A percentile compares a stretch with the other conserved stretches of the same genome.
Conservation (phyloP, 2,888 invertebrate genomes). For the Podotricha telesiphe region DNA sequence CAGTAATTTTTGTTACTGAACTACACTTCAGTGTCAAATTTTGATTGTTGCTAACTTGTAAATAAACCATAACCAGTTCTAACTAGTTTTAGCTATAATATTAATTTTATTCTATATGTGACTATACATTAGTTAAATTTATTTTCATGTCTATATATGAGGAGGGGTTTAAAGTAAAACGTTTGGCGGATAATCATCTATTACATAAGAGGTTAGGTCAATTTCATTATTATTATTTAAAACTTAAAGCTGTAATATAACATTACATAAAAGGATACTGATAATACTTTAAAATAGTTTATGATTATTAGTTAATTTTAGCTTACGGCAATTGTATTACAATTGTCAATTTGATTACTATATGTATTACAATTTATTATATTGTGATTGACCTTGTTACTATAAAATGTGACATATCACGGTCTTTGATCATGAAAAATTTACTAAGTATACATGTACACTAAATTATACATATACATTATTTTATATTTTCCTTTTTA, state of each 20-base stretch:
- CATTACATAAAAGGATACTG: background rate
- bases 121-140: background rate
- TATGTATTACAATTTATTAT: slow-evolving; percentile 9
- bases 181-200: background rate
- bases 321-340: background rate
- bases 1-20: slow-evolving; percentile 7
- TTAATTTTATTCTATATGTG: background rate
- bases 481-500: background rate
- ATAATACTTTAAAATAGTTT: background rate
- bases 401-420: slow-evolving; percentile 24
- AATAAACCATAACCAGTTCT: slow-evolving; percentile 16
- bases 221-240: background rate
- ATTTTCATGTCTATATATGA: background rate
- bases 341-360: background rate
- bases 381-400: slow-evolving; percentile 21
- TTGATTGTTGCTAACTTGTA: background rate
- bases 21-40: slow-evolving; percentile 12
- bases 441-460: background rate
- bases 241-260: background rate
- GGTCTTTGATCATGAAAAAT: slow-evolving; percentile 15
- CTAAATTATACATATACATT: background rate
- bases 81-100: background rate
- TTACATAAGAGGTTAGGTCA: slow-evolving; percentile 5
- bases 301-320: background rate
- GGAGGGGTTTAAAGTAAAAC: background rate